Conservation (phyloP, 64 coral and sea anemone genomes). For the Montipora cactus region DNA sequence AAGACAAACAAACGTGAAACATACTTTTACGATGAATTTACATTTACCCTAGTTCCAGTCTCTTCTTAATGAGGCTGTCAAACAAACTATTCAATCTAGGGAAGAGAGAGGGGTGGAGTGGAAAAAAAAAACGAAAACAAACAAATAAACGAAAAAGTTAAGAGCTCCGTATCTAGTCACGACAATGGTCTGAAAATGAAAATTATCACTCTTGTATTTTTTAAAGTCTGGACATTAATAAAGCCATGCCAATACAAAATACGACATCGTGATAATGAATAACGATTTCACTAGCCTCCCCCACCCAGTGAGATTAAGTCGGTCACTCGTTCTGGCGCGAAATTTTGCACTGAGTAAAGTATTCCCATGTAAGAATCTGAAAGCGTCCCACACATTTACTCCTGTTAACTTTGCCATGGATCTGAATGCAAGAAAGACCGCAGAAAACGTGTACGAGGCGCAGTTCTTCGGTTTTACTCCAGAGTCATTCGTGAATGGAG, state of each 20-base stretch:
- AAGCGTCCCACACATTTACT: not conserved
- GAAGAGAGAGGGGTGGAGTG: not conserved
- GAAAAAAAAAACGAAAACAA: too few species aligned
- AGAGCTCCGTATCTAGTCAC: too few species aligned
- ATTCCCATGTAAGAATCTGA: not conserved
- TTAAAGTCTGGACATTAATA: too few species aligned
- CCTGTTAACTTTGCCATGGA: slow-evolving; percentile 21
- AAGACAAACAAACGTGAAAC: slow-evolving; percentile 2
- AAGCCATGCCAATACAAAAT: too few species aligned
- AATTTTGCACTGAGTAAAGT: not conserved
- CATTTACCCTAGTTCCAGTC: slow-evolving; percentile 30
- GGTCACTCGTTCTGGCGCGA: not conserved
- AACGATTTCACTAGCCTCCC: not conserved
- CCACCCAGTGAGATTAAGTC: not conserved
- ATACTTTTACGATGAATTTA: too few species aligned
- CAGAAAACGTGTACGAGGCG: slow-evolving; percentile 79
- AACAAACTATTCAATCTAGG: not conserved
- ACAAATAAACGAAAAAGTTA: too few species aligned
- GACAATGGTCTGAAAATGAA: too few species aligned
- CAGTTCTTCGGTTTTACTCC: slow-evolving; percentile 95
- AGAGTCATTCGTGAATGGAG: slow-evolving; percentile 87
- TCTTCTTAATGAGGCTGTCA: too few species aligned
- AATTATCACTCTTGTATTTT: too few species aligned
- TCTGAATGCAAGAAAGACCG: not conserved
- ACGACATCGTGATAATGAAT: too few species aligned